These are phyloP conservation scores for Syngnathus typhle DNA, from an alignment of 2,113 vertebrate genomes.

Conservation along the genomic window DNA sequence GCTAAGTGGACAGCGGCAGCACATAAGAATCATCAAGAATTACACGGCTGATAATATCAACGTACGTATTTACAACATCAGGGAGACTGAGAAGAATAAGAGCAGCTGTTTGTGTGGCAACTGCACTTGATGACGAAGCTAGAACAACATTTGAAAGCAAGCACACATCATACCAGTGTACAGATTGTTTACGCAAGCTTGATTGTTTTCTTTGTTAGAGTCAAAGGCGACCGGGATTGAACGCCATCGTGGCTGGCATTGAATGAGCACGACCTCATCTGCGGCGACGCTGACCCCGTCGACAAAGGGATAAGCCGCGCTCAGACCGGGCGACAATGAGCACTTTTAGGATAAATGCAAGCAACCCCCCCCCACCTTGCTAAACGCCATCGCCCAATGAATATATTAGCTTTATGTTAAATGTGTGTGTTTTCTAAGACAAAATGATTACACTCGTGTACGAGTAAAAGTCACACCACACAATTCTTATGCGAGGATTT, in stretches of 20 bases:
- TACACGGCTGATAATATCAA: not conserved
- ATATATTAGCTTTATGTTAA: constrained; percentile 39
- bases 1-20: not conserved
- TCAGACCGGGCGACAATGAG: constrained; percentile 30
- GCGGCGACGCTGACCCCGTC: constrained; percentile 58
- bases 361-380: not conserved
- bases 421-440: not conserved
- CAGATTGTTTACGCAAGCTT: not conserved
- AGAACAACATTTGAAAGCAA: not conserved
- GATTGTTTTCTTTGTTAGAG: constrained; percentile 10
- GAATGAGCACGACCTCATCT: constrained; percentile 51
- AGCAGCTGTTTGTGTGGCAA: not conserved
- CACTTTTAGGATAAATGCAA: constrained; percentile 53
- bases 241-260: constrained; percentile 28
- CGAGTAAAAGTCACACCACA: constrained; percentile 8
- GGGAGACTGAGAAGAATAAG: not conserved
- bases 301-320: constrained; percentile 50
- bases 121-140: not conserved
- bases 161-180: constrained; percentile 13
- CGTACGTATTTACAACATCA: not conserved
- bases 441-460: not conserved
- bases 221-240: constrained; percentile 10
- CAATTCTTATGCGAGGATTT: not conserved
- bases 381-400: constrained; percentile 52
- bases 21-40: not conserved